Conservation (phyloP, 2,113 vertebrate species). For the Erpornis zantholeuca region DNA sequence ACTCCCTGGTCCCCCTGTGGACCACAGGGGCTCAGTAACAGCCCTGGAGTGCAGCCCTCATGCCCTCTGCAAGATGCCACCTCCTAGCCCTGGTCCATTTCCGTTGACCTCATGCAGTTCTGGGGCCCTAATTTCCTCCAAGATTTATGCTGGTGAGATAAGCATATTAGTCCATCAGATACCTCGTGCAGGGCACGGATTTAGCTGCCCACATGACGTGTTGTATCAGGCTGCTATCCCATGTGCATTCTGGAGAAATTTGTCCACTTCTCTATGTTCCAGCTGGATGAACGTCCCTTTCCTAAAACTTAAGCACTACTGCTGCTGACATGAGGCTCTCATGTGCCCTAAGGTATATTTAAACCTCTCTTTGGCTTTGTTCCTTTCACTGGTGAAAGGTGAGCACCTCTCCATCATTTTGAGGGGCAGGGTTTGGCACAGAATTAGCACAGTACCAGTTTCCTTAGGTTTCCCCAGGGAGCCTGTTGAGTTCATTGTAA, state of each 20-base stretch:
- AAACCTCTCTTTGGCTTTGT: background rate
- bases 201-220: background rate
- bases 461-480: constrained; percentile 29
- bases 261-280: background rate
- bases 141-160: background rate
- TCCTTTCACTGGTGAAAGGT: background rate
- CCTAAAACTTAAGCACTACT: background rate
- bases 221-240: background rate
- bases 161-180: background rate
- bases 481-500: constrained; percentile 18
- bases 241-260: background rate
- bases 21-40: background rate
- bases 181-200: background rate
- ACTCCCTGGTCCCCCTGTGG: background rate
- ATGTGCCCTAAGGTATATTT: background rate
- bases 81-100: background rate
- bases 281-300: background rate
- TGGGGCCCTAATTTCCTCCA: background rate
- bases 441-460: background rate
- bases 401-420: accelerated
- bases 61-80: background rate
- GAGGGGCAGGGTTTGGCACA: background rate
- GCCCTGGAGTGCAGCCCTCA: background rate
- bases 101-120: background rate
- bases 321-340: background rate